These are phyloP conservation scores for Gandaritis pyraliata DNA, from an alignment of 2,888 invertebrate genomes.

Conservation along the genomic window DNA sequence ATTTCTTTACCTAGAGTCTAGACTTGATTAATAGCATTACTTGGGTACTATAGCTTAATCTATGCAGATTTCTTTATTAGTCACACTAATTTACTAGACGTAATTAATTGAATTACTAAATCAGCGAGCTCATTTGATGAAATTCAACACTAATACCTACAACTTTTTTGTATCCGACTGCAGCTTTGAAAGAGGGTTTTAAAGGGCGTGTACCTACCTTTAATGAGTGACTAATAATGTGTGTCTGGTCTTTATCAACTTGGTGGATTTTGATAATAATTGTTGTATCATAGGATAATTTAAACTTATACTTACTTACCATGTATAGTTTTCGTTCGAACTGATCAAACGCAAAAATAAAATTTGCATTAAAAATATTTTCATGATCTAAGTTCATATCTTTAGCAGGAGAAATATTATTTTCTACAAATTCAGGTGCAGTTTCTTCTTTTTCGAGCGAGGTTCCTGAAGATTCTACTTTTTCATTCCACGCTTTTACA, in stretches of 20 bases:
- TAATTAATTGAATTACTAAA: slow-evolving; percentile 7
- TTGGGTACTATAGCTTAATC: not conserved
- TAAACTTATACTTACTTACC: slow-evolving; percentile 44
- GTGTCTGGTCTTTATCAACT: no score
- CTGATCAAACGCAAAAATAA: slow-evolving; percentile 40
- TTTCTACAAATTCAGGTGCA: not conserved
- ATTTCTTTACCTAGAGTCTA: no score
- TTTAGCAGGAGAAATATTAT: not conserved
- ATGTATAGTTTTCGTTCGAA: slow-evolving; percentile 56
- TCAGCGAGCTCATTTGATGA: not conserved
- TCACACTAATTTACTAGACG: slow-evolving; percentile 15
- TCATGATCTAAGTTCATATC: slow-evolving; percentile 1
- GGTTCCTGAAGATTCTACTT: not conserved
- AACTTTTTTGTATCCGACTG: not conserved
- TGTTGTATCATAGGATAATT: no score
- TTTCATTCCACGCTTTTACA: not conserved
- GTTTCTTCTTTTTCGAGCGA: not conserved
- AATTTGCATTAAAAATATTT: slow-evolving; percentile 1
- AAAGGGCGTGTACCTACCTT: no score
- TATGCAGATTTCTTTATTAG: slow-evolving; percentile 11
- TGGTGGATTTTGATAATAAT: no score
- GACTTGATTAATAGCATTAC: not conserved
- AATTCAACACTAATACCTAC: not conserved
- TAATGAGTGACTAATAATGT: no score
- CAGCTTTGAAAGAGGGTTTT: not conserved